Evolutionary conservation across 2,797 vertebrate genomes (phyloP).

Genomic region (Anolis apletophallus): DNA sequence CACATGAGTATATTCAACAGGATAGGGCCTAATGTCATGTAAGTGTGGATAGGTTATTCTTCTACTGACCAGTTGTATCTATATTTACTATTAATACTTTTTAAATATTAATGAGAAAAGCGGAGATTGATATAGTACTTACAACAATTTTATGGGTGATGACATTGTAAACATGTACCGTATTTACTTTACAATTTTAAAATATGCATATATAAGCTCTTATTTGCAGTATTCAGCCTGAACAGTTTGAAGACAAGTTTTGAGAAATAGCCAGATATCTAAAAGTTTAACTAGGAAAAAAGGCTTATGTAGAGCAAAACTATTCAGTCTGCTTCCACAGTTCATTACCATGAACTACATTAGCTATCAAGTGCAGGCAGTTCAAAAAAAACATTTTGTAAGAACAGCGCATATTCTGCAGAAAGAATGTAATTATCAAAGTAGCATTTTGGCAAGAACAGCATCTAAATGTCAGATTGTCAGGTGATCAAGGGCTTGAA

Average conservation of each 20-base stretch:
- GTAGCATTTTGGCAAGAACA: slow-evolving; percentile 17
- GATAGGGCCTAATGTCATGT: neutral
- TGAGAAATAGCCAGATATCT: neutral
- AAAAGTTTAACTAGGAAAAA: neutral
- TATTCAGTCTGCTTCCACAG: neutral
- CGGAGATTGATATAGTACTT: neutral
- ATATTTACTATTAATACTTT: neutral
- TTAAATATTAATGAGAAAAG: neutral
- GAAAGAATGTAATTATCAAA: slow-evolving; percentile 19
- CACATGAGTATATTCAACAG: neutral
- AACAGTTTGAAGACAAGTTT: neutral
- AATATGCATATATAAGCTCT: neutral
- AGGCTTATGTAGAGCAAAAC: neutral
- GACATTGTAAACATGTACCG: neutral
- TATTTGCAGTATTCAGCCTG: neutral
- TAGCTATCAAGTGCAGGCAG: neutral
- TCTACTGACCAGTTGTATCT: neutral
- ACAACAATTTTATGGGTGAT: neutral
- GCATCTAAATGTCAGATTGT: neutral
- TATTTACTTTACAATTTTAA: neutral
- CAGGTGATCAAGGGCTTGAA: neutral
- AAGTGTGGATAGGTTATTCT: neutral
- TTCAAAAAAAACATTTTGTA: neutral
- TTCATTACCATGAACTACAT: neutral
- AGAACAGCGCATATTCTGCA: neutral